Conservation (phyloP, 2,888 invertebrate genomes). For the Lapara coniferarum region DNA sequence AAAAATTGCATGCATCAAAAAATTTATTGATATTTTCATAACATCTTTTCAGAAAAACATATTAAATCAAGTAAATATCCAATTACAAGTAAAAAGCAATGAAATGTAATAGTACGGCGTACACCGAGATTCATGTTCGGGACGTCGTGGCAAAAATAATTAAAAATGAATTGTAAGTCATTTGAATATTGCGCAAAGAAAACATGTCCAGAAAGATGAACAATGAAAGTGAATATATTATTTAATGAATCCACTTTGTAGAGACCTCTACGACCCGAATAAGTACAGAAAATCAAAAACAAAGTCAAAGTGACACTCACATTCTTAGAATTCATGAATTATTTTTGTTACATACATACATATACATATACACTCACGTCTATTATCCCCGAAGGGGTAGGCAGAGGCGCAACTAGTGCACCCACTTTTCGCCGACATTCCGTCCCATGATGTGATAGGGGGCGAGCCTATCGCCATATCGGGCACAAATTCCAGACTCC, state of each 20-base stretch:
- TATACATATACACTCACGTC: too few species aligned
- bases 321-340: background rate
- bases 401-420: too few species aligned
- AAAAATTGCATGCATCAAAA: too few species aligned
- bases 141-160: background rate
- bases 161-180: background rate
- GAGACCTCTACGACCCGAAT: background rate
- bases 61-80: slow-evolving; percentile 7
- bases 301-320: background rate
- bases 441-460: too few species aligned
- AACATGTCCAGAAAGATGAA: background rate
- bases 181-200: background rate
- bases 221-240: background rate
- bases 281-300: background rate
- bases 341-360: too few species aligned
- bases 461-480: too few species aligned
- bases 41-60: background rate
- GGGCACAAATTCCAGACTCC: too few species aligned
- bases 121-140: background rate
- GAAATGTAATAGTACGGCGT: slow-evolving; percentile 4
- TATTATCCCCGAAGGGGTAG: too few species aligned
- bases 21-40: background rate
- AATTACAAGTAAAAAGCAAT: slow-evolving; percentile 12
- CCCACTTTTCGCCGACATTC: too few species aligned
- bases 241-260: background rate